phyloP scores from a whole-genome alignment of 2,113 vertebrate species.

The Megatriorchis doriae region DNA sequence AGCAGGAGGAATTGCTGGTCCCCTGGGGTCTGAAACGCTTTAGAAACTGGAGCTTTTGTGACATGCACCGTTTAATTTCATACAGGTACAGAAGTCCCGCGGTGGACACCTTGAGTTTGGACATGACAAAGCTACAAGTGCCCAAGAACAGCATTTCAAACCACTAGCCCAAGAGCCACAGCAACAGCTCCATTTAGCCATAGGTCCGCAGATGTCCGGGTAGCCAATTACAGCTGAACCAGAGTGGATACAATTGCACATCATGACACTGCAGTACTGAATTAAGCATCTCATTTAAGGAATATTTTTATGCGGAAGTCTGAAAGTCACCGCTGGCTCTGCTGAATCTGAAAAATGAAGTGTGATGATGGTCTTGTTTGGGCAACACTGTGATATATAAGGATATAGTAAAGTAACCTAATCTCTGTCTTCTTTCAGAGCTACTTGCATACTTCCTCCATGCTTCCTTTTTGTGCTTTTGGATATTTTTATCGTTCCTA shows the following conservation, averaged over 20 bases:
- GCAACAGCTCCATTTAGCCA: neutral
- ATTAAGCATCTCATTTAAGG: neutral
- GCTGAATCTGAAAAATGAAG: neutral
- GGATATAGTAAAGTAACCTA: neutral
- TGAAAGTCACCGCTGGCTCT: neutral
- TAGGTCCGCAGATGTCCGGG: neutral
- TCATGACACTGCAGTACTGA: neutral
- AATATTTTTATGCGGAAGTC: neutral
- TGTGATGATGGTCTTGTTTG: neutral
- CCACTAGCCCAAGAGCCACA: fast-evolving
- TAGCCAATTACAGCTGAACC: neutral
- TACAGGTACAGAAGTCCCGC: neutral
- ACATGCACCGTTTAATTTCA: neutral
- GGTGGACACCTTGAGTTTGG: neutral
- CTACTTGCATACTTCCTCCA: neutral
- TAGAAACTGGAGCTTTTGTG: neutral
- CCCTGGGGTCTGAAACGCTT: neutral
- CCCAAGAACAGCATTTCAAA: neutral
- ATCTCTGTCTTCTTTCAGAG: neutral
- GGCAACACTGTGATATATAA: neutral
- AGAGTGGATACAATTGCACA: fast-evolving
- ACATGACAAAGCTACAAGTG: neutral
- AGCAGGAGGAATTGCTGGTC: neutral
- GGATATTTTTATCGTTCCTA: neutral
- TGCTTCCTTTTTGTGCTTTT: neutral